Percentiles rank a stretch among this genome's conserved stretches.
Conservation (phyloP, 2,113 vertebrate species). For the Colossoma macropomum region DNA sequence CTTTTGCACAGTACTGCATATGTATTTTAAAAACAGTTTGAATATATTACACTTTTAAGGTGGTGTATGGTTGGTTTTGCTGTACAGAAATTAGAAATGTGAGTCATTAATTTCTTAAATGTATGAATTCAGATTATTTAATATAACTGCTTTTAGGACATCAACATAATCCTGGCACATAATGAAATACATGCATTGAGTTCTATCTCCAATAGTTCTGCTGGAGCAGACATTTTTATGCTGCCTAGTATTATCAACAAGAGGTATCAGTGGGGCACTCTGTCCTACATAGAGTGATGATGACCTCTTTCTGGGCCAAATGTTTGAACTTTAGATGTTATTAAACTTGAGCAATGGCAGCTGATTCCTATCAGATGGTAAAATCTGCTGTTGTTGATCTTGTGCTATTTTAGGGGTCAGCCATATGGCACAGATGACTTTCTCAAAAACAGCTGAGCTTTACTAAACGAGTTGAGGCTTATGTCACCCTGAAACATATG, state of each 20-base stretch:
- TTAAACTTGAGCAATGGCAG: slow-evolving; percentile 8
- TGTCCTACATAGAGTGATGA: not conserved
- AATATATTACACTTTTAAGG: not conserved
- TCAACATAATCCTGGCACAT: not conserved
- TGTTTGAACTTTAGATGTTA: not conserved
- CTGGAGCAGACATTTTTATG: not conserved
- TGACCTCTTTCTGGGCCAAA: slow-evolving; percentile 2
- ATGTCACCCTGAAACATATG: not conserved
- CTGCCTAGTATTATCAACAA: not conserved
- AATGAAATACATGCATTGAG: not conserved
- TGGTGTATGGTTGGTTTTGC: not conserved
- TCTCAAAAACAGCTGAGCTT: slow-evolving; percentile 11
- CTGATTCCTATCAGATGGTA: slow-evolving; percentile 1
- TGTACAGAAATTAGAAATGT: too few species aligned
- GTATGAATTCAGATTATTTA: not conserved
- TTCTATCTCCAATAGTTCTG: not conserved
- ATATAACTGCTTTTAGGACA: not conserved
- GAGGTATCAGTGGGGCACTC: not conserved
- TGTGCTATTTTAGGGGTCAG: slow-evolving; percentile 9
- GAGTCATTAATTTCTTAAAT: not conserved
- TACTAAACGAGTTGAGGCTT: not conserved
- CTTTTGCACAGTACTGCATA: too few species aligned
- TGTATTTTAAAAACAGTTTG: not conserved
- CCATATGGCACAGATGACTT: slow-evolving; percentile 13
- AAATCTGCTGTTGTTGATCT: slow-evolving; percentile 13